These are phyloP conservation scores for Dipodomys ordii DNA, from an alignment of 2,113 vertebrate genomes.

Conservation along the genomic window DNA sequence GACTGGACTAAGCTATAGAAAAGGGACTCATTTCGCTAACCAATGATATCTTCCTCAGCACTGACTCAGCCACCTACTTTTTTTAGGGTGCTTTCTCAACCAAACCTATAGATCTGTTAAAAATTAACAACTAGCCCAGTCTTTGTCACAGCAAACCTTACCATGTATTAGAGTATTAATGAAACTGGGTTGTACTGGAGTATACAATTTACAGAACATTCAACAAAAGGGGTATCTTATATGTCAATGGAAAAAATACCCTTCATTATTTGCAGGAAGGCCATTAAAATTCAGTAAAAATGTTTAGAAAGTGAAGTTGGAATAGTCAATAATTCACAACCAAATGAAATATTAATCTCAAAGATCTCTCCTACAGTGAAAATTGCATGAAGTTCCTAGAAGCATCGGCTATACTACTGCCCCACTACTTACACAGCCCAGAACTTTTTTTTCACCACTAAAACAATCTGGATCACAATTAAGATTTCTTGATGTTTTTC, in stretches of 20 bases:
- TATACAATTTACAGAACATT: neutral
- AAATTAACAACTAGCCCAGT: neutral
- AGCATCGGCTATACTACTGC: no score
- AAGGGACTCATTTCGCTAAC: no score
- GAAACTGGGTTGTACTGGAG: neutral
- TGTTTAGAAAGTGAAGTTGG: neutral
- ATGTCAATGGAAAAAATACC: neutral
- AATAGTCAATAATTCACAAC: neutral
- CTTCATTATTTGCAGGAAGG: neutral
- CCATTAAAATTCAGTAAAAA: neutral
- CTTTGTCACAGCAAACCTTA: neutral
- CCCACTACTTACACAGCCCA: no score
- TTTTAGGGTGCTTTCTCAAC: constrained; percentile 19
- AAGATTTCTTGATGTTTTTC: no score
- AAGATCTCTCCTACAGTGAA: no score
- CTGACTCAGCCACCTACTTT: neutral
- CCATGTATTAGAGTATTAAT: neutral
- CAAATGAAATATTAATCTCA: neutral
- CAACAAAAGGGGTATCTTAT: neutral
- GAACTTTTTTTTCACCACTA: no score
- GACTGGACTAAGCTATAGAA: no score
- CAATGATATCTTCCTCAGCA: neutral
- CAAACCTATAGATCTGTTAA: neutral
- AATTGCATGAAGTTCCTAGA: no score
- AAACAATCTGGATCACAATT: no score